Percentiles rank a stretch among this genome's conserved stretches.
These are phyloP conservation scores for Dolomedes plantarius DNA, from an alignment of 2,888 invertebrate species.

Conservation along the genomic window DNA sequence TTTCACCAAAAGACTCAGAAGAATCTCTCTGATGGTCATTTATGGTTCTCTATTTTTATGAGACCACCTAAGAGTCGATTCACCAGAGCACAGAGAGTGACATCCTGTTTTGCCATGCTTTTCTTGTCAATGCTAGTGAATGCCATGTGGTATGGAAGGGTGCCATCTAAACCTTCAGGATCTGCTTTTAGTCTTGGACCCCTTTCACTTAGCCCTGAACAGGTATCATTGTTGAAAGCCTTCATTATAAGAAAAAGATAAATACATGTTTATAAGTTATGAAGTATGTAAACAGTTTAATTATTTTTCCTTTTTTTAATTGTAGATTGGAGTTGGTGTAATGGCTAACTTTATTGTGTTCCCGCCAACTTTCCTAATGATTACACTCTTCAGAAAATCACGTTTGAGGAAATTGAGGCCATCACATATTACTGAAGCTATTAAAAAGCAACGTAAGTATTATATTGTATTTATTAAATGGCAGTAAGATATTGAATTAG, in stretches of 20 bases:
- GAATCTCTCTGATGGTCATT: slow-evolving; percentile 79
- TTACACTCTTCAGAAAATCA: slow-evolving; percentile 78
- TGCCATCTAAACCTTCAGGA: slow-evolving; percentile 73
- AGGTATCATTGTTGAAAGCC: slow-evolving; percentile 76
- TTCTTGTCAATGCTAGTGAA: slow-evolving; percentile 79
- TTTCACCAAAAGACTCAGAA: slow-evolving; percentile 77
- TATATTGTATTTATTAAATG: not conserved
- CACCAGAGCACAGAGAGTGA: slow-evolving; percentile 78
- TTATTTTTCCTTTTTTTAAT: no score
- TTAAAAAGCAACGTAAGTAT: slow-evolving; percentile 73
- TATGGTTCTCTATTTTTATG: slow-evolving; percentile 80
- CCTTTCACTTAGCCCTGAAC: slow-evolving; percentile 78
- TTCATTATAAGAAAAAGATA: no score
- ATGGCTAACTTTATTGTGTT: slow-evolving; percentile 78
- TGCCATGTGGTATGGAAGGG: slow-evolving; percentile 79
- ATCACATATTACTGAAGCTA: slow-evolving; percentile 74
- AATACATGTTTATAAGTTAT: no score
- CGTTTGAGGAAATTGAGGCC: slow-evolving; percentile 76
- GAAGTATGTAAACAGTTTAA: no score
- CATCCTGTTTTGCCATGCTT: slow-evolving; percentile 79
- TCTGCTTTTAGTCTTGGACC: slow-evolving; percentile 78
- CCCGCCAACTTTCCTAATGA: slow-evolving; percentile 78
- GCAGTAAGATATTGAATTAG: no score
- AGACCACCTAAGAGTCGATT: slow-evolving; percentile 79
- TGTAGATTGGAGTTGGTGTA: slow-evolving; percentile 78